phyloP scores from a whole-genome alignment of 2,797 vertebrate genomes.

The Alauda arvensis region DNA sequence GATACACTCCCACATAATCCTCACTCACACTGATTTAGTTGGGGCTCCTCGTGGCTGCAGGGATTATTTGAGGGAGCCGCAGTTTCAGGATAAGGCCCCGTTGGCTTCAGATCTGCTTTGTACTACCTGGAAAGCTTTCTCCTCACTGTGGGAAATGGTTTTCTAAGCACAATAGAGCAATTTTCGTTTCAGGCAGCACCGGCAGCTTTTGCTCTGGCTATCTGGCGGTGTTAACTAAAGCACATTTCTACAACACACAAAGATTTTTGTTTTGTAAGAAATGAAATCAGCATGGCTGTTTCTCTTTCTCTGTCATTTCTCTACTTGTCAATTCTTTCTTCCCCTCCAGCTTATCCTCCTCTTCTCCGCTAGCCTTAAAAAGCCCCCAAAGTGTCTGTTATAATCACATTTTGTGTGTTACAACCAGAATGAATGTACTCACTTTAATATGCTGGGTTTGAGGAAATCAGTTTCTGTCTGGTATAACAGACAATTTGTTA shows the following conservation, averaged over 20 bases:
- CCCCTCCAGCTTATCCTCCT: conserved; percentile 58
- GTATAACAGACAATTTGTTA: conserved; percentile 52
- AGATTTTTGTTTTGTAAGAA: conserved; percentile 56
- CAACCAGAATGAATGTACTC: conserved; percentile 59
- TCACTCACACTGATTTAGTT: conserved; percentile 35
- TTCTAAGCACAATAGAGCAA: conserved; percentile 44
- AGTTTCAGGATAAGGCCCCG: conserved; percentile 22
- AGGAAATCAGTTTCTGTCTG: conserved; percentile 60
- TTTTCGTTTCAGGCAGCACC: conserved; percentile 16
- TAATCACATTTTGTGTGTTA: conserved; percentile 65
- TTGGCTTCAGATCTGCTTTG: conserved; percentile 34
- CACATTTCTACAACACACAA: conserved; percentile 40
- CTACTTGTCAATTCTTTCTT: conserved; percentile 58
- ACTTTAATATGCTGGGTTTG: conserved; percentile 61
- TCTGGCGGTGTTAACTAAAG: conserved; percentile 43
- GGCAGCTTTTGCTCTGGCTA: conserved; percentile 26
- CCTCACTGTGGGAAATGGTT: conserved; percentile 10
- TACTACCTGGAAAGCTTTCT: conserved; percentile 12
- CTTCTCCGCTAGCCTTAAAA: conserved; percentile 47
- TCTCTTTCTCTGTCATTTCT: conserved; percentile 58
- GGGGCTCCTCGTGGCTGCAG: neutral
- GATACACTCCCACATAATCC: conserved; percentile 16
- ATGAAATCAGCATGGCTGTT: conserved; percentile 47
- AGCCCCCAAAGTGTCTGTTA: conserved; percentile 65
- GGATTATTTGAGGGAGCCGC: conserved; percentile 31